Conservation (phyloP, 2,113 vertebrate species). For the Dasyprocta punctata region DNA sequence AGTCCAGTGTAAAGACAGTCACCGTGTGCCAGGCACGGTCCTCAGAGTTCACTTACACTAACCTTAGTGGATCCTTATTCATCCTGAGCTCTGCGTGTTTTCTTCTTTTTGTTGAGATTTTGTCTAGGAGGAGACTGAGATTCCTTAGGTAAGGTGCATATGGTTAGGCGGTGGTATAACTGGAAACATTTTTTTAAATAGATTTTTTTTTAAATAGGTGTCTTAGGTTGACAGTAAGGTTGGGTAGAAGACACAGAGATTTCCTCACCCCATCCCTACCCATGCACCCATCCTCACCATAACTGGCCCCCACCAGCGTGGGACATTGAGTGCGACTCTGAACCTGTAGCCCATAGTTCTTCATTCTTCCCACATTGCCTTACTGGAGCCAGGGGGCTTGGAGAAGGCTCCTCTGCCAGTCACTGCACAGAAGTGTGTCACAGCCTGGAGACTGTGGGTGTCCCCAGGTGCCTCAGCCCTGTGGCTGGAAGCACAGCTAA, state of each 20-base stretch:
- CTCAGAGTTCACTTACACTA: not conserved
- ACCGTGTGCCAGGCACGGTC: not conserved
- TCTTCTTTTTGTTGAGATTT: not conserved
- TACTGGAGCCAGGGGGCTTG: not conserved
- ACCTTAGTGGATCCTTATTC: not conserved
- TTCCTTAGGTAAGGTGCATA: not conserved
- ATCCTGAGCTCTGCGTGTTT: not conserved
- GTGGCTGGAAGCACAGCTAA: not conserved
- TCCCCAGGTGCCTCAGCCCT: not conserved
- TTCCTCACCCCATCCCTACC: accelerated
- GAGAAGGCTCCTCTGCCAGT: not conserved
- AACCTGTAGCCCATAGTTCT: not conserved
- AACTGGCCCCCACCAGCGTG: accelerated
- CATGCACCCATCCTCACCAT: not conserved
- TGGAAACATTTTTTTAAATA: not conserved
- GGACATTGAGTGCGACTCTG: not conserved
- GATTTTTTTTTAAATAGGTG: not conserved
- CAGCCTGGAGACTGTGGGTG: not conserved
- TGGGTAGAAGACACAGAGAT: not conserved
- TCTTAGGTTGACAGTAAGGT: not conserved
- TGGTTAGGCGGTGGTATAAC: not conserved
- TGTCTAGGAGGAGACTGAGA: accelerated
- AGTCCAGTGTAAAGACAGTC: not conserved
- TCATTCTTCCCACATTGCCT: not conserved
- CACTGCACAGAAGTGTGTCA: not conserved